phyloP scores from a whole-genome alignment of 2,797 vertebrate genomes.

The Gambelia wislizenii region DNA sequence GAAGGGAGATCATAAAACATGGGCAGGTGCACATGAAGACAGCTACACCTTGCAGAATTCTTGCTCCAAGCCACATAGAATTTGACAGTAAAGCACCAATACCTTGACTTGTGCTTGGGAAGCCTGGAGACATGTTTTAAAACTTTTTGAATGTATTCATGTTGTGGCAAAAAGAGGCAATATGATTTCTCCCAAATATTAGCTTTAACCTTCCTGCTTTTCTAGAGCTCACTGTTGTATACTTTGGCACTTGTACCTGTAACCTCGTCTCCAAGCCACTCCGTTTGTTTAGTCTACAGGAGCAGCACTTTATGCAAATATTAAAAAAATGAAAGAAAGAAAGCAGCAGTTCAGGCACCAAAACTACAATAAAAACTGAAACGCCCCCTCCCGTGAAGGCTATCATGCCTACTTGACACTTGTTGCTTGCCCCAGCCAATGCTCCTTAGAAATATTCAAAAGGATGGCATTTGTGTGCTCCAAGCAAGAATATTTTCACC shows the following conservation, averaged over 20 bases:
- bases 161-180: constrained; percentile 23
- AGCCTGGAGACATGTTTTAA: not conserved
- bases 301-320: constrained; percentile 4
- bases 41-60: not conserved
- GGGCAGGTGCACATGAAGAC: not conserved
- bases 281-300: constrained; percentile 24
- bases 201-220: constrained; percentile 34
- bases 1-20: not conserved
- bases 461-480: not conserved
- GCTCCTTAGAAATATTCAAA: not conserved
- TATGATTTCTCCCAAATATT: constrained; percentile 63
- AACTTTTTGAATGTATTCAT: not conserved
- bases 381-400: not conserved
- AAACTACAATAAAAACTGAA: constrained; percentile 8
- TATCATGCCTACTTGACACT: not conserved
- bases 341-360: constrained; percentile 9
- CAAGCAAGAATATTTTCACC: constrained; percentile 1
- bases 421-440: constrained; percentile 42
- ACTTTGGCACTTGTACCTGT: constrained; percentile 49
- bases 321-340: not conserved
- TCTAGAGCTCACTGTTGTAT: constrained; percentile 36
- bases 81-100: not conserved
- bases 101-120: not conserved
- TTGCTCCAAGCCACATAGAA: not conserved
- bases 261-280: constrained; percentile 52